Evolutionary conservation across 2,888 invertebrate genomes (phyloP), one percentile per base, ranked within the genome.

Genomic region (Molanna angustata): DNA sequence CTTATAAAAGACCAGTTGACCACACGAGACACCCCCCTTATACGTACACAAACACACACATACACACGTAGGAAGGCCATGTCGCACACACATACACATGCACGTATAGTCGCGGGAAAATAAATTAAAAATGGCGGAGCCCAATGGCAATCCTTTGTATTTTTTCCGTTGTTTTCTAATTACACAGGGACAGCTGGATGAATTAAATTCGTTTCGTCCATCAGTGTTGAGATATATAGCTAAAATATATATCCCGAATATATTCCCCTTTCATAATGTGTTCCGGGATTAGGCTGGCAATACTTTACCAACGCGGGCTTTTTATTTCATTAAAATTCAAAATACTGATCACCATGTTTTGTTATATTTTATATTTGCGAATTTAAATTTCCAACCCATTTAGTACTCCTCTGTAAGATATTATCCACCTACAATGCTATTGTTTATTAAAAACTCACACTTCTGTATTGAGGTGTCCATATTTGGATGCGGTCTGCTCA

Each of bases 81-180:
- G 14, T 3, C 33, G 14, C 33, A 39, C 16, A 37, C 27, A 31
- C 31, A 50, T 39, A 32, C 27, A 41, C 43, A 13, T 14, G 22
- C 46, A 40, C 4, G 32, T 33, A 33, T 33, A 33, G 35, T 27
- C 33, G 52, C 52, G 58, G 55, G 48, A 58, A 58, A 58, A 58
- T 58, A 58, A 58, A 58, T 58, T 58, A 58, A 58, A 58, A 58
- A 58, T 55, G 58, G 58, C 58, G 58, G 49, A 49, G 54, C 54
- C 58, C 54, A 57, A 54, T 57, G 54, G 57, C 57, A 57, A 58
- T 58, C 58, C 58, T 58, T 58, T 58, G 58, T 58, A 58, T 58
- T 58, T 54, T 57, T 58, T 58, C 58, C 49, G 58, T 58, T 58
- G 58, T 58, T 58, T 58, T 58, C 58, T 58, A 58, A 58, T 58